Percentiles rank a stretch among this genome's conserved stretches.
These are phyloP conservation scores for Drosophila bipectinata DNA, from an alignment of 1,140 invertebrate species.

Conservation along the genomic window DNA sequence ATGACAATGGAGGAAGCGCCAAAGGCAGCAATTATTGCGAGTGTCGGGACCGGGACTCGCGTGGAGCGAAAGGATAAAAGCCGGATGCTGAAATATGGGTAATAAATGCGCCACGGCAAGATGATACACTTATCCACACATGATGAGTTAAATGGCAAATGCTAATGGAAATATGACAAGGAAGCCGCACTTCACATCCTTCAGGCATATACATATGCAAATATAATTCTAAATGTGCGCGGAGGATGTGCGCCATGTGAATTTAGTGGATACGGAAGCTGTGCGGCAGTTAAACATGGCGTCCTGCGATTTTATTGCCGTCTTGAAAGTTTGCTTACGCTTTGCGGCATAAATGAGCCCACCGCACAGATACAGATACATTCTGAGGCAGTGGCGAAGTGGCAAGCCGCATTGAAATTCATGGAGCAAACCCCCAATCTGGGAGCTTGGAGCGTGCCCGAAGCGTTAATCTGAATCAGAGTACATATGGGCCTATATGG, in stretches of 20 bases:
- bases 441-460: slow-evolving; percentile 39
- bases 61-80: slow-evolving; percentile 74
- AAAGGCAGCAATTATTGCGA: slow-evolving; percentile 62
- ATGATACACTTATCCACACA: slow-evolving; percentile 68
- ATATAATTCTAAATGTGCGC: slow-evolving; percentile 50
- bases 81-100: slow-evolving; percentile 76
- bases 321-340: slow-evolving; percentile 75
- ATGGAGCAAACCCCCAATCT: slow-evolving; percentile 35
- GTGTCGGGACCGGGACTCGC: slow-evolving; percentile 35
- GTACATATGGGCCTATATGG: slow-evolving; percentile 35
- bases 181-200: slow-evolving; percentile 38
- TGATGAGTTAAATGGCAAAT: slow-evolving; percentile 76
- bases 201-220: slow-evolving; percentile 56
- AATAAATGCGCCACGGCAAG: slow-evolving; percentile 73
- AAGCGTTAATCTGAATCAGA: slow-evolving; percentile 60
- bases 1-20: slow-evolving; percentile 40
- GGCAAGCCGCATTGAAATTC: slow-evolving; percentile 71
- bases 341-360: slow-evolving; percentile 73
- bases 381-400: neutral
- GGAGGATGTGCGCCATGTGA: slow-evolving; percentile 52
- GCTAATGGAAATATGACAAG: slow-evolving; percentile 79
- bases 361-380: slow-evolving; percentile 8
- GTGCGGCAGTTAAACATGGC: slow-evolving; percentile 60
- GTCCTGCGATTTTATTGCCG: slow-evolving; percentile 72
- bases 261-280: slow-evolving; percentile 75